These are phyloP conservation scores for Drosophila kepulauana DNA, from an alignment of 1,140 invertebrate genomes.

Conservation along the genomic window DNA sequence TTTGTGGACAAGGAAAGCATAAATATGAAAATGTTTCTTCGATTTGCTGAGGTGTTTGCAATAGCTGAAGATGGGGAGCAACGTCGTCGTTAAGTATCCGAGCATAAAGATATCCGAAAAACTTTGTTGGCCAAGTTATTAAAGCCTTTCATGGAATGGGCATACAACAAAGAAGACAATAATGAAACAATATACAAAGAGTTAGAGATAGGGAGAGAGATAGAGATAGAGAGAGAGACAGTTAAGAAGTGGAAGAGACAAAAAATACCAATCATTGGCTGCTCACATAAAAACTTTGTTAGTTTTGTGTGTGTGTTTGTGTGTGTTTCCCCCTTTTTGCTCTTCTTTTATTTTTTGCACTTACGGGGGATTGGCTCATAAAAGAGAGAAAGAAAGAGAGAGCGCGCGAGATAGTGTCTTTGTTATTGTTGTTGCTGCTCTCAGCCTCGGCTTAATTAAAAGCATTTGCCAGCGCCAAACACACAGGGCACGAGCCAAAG, in stretches of 20 bases:
- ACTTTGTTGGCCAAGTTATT: conserved; percentile 28
- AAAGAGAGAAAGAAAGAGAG: conserved; percentile 24
- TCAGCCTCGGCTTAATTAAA: conserved; percentile 67
- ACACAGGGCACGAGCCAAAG: conserved; percentile 50
- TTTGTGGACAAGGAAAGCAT: too few relatives aligned
- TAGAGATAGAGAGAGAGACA: neutral
- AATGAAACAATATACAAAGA: neutral
- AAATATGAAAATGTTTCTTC: neutral
- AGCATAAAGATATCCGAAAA: conserved; percentile 6
- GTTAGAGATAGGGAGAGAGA: neutral
- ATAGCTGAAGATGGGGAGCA: neutral
- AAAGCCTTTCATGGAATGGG: conserved; percentile 13
- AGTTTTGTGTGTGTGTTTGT: conserved; percentile 13
- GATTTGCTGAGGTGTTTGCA: neutral
- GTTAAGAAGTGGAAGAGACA: neutral
- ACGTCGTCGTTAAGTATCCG: neutral
- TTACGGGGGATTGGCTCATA: conserved; percentile 46
- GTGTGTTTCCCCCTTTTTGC: neutral
- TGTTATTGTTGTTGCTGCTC: conserved; percentile 3
- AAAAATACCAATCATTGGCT: conserved; percentile 33
- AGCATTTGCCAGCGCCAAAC: conserved; percentile 46
- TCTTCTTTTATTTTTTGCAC: conserved; percentile 21
- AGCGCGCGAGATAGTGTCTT: conserved; percentile 11
- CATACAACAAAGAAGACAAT: neutral
- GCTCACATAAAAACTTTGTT: conserved; percentile 42